Percentiles rank a stretch among this genome's conserved stretches.
phyloP scores from a whole-genome alignment of 2,797 vertebrate species.

The Mionectes olivaceus region DNA sequence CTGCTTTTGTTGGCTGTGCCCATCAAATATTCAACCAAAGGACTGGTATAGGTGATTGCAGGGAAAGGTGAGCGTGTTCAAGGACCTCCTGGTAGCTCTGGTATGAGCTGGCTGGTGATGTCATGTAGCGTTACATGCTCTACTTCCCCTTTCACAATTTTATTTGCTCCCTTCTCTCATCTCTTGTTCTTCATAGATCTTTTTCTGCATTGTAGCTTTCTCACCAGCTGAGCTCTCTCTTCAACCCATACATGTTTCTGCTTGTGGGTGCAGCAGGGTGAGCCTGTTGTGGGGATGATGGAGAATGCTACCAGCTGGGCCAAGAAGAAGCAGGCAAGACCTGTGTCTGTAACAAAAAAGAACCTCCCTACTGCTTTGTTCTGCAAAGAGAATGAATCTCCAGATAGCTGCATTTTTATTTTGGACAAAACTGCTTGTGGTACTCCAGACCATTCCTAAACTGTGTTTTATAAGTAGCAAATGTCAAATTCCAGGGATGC shows the following conservation, averaged over 20 bases:
- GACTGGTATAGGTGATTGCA: neutral
- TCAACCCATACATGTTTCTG: neutral
- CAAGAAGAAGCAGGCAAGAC: neutral
- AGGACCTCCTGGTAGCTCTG: neutral
- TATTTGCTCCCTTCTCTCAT: neutral
- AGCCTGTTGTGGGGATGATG: neutral
- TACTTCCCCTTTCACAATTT: neutral
- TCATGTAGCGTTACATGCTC: neutral
- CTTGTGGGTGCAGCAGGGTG: neutral
- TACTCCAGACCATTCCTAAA: slow-evolving; percentile 4
- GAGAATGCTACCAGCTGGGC: neutral
- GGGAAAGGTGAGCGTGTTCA: neutral
- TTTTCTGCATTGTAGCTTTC: neutral
- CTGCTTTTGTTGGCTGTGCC: neutral
- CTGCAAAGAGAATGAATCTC: neutral
- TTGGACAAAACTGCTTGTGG: neutral
- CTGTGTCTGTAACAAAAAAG: neutral
- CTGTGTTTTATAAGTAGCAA: slow-evolving; percentile 28
- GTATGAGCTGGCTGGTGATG: neutral
- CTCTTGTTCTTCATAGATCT: neutral
- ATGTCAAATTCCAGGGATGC: slow-evolving; percentile 46
- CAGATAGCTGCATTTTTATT: neutral
- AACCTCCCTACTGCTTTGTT: neutral
- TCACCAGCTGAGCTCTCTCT: neutral
- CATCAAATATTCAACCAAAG: neutral